These are phyloP conservation scores for Drosophila lowei DNA, from an alignment of 1,140 invertebrate species.

Conservation along the genomic window DNA sequence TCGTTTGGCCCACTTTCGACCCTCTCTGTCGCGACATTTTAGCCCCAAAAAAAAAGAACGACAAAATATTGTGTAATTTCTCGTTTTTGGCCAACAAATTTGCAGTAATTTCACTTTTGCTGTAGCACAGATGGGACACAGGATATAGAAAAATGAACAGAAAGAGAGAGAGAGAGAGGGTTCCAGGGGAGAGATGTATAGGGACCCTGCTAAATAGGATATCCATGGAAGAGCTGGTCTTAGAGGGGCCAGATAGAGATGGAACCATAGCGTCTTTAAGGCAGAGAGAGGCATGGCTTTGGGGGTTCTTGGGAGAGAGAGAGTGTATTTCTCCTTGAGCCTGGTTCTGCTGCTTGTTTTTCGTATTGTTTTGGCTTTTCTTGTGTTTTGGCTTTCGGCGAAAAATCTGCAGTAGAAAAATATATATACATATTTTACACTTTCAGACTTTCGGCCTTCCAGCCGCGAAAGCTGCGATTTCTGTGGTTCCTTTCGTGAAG, in stretches of 20 bases:
- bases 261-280: too few species aligned
- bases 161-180: background rate
- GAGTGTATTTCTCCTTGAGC: slow-evolving; percentile 31
- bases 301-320: too few species aligned
- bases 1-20: slow-evolving; percentile 13
- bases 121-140: slow-evolving; percentile 35
- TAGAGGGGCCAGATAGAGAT: background rate
- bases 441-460: slow-evolving; percentile 39
- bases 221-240: too few species aligned
- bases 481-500: slow-evolving; percentile 14
- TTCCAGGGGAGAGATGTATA: background rate
- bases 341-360: slow-evolving; percentile 42
- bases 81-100: slow-evolving; percentile 55
- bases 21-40: slow-evolving; percentile 45
- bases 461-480: slow-evolving; percentile 32
- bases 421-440: slow-evolving; percentile 62
- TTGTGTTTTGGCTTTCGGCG: slow-evolving; percentile 66
- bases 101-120: slow-evolving; percentile 80
- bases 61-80: slow-evolving; percentile 36
- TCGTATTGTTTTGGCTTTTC: slow-evolving; percentile 16
- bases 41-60: slow-evolving; percentile 7
- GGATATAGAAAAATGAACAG: slow-evolving; percentile 18
- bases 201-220: too few species aligned
- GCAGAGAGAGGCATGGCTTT: too few species aligned
- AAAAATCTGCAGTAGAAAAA: slow-evolving; percentile 73